A percentile compares a stretch with the other conserved stretches of the same genome.
Conservation (phyloP, 2,797 vertebrate genomes). For the Syndactyla subalaris region DNA sequence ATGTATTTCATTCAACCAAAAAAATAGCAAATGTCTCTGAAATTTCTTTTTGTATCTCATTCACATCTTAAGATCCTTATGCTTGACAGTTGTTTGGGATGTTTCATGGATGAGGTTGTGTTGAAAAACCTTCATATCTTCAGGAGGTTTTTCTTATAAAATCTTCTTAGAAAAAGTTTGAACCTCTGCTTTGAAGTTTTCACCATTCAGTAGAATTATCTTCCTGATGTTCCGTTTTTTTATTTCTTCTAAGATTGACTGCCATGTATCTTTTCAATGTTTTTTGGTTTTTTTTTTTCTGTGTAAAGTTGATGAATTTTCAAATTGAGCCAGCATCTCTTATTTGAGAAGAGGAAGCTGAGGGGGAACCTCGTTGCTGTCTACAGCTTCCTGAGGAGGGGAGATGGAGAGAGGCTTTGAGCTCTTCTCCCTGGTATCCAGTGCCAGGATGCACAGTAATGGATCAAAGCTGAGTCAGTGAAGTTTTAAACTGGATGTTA, state of each 20-base stretch:
- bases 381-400: not conserved
- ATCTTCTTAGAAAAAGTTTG: not conserved
- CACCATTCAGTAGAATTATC: not conserved
- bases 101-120: not conserved
- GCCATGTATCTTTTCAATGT: not conserved
- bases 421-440: not conserved
- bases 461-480: not conserved
- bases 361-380: not conserved
- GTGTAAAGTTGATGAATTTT: not conserved
- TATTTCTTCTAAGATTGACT: not conserved
- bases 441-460: fast-evolving
- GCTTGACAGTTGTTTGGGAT: not conserved
- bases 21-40: not conserved
- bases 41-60: not conserved
- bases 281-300: not conserved
- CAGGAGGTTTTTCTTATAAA: not conserved
- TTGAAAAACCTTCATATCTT: not conserved
- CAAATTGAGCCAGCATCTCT: not conserved
- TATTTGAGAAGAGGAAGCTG: not conserved
- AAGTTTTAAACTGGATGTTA: not conserved
- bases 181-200: not conserved
- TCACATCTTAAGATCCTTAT: not conserved
- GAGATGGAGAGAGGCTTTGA: not conserved
- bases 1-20: not conserved
- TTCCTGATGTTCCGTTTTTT: not conserved